phyloP scores from a whole-genome alignment of 2,888 invertebrate genomes.

The Nomada fucata region DNA sequence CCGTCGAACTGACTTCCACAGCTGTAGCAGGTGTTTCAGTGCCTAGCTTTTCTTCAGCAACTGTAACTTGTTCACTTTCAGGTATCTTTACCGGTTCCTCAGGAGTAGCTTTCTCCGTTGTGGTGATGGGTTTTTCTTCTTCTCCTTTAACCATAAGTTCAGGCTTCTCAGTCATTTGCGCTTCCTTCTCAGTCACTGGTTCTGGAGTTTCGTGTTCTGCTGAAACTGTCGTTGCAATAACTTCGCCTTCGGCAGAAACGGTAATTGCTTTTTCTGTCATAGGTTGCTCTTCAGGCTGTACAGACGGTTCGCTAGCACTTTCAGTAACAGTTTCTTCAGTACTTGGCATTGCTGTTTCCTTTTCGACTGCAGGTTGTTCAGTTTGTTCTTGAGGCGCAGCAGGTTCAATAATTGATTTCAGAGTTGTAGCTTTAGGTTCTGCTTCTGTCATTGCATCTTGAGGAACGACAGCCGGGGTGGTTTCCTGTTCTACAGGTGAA shows the following conservation, averaged over 20 bases:
- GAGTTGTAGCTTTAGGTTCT: slow-evolving; percentile 31
- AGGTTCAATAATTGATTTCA: slow-evolving; percentile 38
- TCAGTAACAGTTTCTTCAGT: slow-evolving; percentile 45
- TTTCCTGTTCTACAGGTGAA: slow-evolving; percentile 29
- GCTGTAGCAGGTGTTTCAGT: slow-evolving; percentile 25
- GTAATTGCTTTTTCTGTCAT: slow-evolving; percentile 42
- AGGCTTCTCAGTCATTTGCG: slow-evolving; percentile 57
- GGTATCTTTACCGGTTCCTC: slow-evolving; percentile 11
- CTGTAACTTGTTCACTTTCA: slow-evolving; percentile 16
- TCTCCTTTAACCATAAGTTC: slow-evolving; percentile 52
- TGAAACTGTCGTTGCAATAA: slow-evolving; percentile 33
- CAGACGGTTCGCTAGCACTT: slow-evolving; percentile 47
- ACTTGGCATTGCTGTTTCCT: slow-evolving; percentile 14
- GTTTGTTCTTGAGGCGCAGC: slow-evolving; percentile 27
- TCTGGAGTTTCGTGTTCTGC: slow-evolving; percentile 52
- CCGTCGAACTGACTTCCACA: slow-evolving; percentile 29
- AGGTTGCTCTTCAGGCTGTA: slow-evolving; percentile 59
- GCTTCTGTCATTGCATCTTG: slow-evolving; percentile 33
- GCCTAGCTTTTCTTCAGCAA: slow-evolving; percentile 17
- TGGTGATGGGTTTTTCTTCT: slow-evolving; percentile 53
- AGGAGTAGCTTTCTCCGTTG: slow-evolving; percentile 46
- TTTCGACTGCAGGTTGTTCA: slow-evolving; percentile 38
- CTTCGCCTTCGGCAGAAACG: slow-evolving; percentile 35
- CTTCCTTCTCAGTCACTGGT: slow-evolving; percentile 38
- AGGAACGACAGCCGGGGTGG: slow-evolving; percentile 36